phyloP scores from a whole-genome alignment of 1,140 invertebrate genomes.

The Nymphalis io region DNA sequence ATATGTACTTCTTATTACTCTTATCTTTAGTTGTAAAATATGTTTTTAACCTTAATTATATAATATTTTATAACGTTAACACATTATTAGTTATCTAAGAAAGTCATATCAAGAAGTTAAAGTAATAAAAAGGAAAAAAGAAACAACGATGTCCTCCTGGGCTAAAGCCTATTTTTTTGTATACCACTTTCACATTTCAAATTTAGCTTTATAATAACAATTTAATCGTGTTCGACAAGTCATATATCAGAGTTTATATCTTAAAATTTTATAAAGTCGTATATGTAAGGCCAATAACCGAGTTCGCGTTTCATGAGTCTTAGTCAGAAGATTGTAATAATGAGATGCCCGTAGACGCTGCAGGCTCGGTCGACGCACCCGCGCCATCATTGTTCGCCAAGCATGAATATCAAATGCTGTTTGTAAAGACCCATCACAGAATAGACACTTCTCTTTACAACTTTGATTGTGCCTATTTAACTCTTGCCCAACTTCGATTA shows the following conservation, averaged over 20 bases:
- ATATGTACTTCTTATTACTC: too few species aligned
- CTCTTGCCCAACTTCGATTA: slow-evolving; percentile 42
- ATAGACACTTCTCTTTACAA: slow-evolving; percentile 48
- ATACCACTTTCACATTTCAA: too few species aligned
- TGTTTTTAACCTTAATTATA: too few species aligned
- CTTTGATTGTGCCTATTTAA: slow-evolving; percentile 62
- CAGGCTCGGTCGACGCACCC: slow-evolving; percentile 27
- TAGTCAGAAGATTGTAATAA: slow-evolving; percentile 15
- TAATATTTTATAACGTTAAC: too few species aligned
- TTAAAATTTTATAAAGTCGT: slow-evolving; percentile 4
- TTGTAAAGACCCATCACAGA: slow-evolving; percentile 51
- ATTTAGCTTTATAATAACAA: too few species aligned
- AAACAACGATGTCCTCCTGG: too few species aligned
- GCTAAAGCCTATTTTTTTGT: too few species aligned
- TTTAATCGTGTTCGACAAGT: too few species aligned
- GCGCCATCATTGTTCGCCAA: slow-evolving; percentile 32
- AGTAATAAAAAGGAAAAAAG: too few species aligned
- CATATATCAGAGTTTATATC: not conserved
- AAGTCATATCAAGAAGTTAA: too few species aligned
- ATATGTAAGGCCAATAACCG: slow-evolving; percentile 6
- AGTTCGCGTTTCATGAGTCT: slow-evolving; percentile 9
- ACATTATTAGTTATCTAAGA: too few species aligned
- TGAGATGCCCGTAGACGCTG: slow-evolving; percentile 19
- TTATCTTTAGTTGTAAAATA: too few species aligned
- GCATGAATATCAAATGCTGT: slow-evolving; percentile 62